phyloP scores from a whole-genome alignment of 1,140 invertebrate species.

The Heterodera schachtii region DNA sequence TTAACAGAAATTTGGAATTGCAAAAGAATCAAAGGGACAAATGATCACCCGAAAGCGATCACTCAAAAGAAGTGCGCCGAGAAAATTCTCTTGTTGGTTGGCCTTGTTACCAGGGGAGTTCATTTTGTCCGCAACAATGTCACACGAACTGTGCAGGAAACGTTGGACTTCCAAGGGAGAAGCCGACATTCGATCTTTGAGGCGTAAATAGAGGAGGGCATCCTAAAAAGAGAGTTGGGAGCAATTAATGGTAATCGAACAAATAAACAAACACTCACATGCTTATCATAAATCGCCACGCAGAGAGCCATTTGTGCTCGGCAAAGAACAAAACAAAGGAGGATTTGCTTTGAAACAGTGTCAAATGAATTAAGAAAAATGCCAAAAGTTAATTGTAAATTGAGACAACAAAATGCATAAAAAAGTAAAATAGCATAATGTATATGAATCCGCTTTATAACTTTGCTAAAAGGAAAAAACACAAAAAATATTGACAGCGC shows the following conservation, averaged over 20 bases:
- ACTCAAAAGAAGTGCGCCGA: conserved; percentile 52
- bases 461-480: too few species aligned
- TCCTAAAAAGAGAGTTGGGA: conserved; percentile 30
- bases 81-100: conserved; percentile 40
- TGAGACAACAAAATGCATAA: neutral
- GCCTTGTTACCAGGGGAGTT: conserved; percentile 40
- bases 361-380: neutral
- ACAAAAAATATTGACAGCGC: too few species aligned
- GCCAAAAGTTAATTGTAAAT: neutral
- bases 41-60: conserved; percentile 36
- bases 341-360: too few species aligned
- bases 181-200: conserved; percentile 34
- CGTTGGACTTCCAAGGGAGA: conserved; percentile 44
- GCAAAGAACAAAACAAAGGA: too few species aligned
- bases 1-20: neutral
- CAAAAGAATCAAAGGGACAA: conserved; percentile 6
- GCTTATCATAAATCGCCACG: conserved; percentile 46
- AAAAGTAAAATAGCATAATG: too few species aligned
- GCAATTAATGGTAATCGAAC: conserved; percentile 5
- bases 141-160: conserved; percentile 53
- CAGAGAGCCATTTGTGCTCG: conserved; percentile 37
- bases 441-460: too few species aligned
- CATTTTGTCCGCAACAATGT: conserved; percentile 45
- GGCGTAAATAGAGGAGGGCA: conserved; percentile 33
- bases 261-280: conserved; percentile 37